Conservation (phyloP, 2,888 invertebrate genomes). For the Zootermopsis nevadensis region DNA sequence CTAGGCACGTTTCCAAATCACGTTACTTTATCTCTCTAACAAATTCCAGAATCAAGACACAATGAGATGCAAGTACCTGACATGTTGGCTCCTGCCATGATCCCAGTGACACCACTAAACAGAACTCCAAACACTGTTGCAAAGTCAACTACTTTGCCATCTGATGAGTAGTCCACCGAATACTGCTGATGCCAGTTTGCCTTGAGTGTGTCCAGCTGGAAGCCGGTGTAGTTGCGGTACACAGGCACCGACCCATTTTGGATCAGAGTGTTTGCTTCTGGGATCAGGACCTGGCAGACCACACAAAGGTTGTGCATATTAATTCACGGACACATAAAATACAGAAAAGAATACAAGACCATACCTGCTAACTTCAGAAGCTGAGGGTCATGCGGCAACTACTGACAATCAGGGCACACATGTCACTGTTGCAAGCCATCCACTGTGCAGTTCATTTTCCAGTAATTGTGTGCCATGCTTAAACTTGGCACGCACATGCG, state of each 20-base stretch:
- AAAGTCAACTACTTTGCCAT: constrained; percentile 80
- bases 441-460: too few relatives aligned
- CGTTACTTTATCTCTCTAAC: not conserved
- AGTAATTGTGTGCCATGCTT: too few relatives aligned
- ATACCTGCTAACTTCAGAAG: too few relatives aligned
- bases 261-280: constrained; percentile 77
- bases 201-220: constrained; percentile 76
- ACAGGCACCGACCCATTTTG: constrained; percentile 66
- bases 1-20: not conserved
- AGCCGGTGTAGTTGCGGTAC: constrained; percentile 83
- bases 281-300: constrained; percentile 74
- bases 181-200: constrained; percentile 83
- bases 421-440: too few relatives aligned
- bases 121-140: constrained; percentile 97
- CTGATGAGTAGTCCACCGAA: constrained; percentile 79
- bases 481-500: too few relatives aligned
- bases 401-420: too few relatives aligned
- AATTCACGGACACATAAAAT: too few relatives aligned
- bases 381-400: too few relatives aligned
- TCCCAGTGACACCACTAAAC: constrained; percentile 98
- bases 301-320: too few relatives aligned
- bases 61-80: constrained; percentile 70
- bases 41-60: constrained; percentile 55
- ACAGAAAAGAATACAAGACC: too few relatives aligned
- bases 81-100: constrained; percentile 99